Conservation (phyloP, 2,113 vertebrate species). For the Plecotus auritus region DNA sequence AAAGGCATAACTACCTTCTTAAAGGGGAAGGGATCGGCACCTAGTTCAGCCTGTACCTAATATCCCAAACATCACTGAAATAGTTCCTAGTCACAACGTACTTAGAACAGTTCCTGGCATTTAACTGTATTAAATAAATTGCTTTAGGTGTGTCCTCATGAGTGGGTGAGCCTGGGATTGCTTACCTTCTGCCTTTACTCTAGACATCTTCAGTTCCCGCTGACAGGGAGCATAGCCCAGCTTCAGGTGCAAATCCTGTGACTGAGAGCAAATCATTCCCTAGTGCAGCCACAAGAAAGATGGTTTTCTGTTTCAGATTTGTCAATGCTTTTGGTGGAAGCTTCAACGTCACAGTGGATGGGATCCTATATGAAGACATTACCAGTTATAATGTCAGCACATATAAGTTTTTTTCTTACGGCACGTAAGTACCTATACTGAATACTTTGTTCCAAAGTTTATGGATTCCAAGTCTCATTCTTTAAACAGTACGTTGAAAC, state of each 20-base stretch:
- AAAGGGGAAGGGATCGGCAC: background rate
- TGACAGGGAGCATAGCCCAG: background rate
- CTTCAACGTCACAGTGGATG: constrained; percentile 73
- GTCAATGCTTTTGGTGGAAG: constrained; percentile 76
- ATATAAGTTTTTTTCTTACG: constrained; percentile 77
- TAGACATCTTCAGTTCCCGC: background rate
- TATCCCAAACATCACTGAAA: background rate
- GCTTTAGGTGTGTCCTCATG: background rate
- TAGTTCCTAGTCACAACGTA: background rate
- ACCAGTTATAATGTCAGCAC: constrained; percentile 61
- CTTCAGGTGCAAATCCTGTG: background rate
- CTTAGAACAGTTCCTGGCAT: background rate
- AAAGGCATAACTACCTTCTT: background rate
- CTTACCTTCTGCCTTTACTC: background rate
- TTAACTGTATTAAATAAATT: background rate
- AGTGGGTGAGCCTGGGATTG: background rate
- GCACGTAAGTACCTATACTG: constrained; percentile 80
- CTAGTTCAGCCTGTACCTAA: background rate
- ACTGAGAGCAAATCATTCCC: background rate
- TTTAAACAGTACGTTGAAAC: background rate
- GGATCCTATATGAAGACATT: constrained; percentile 35
- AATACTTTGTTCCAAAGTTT: background rate
- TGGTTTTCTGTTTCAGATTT: constrained; percentile 84
- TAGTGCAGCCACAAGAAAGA: background rate
- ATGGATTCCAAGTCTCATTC: background rate